Percentiles rank a stretch among this genome's conserved stretches.
Evolutionary conservation across 2,888 invertebrate species (phyloP).

Genomic region (Girardia tigrina): DNA sequence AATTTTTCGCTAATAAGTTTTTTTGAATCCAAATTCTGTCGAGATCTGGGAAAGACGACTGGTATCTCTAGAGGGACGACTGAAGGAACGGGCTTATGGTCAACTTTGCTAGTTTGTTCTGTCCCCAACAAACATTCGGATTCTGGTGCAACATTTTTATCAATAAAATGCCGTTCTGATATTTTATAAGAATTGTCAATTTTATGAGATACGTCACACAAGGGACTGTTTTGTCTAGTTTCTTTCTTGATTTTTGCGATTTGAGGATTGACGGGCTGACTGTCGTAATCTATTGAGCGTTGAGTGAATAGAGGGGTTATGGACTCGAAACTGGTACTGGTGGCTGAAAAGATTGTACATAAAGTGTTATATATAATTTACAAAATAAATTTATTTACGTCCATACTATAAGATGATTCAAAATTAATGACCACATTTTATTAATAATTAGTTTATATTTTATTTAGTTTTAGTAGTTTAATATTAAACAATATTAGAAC

Average conservation of each 20-base stretch:
- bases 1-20: background rate
- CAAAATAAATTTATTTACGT: too few species aligned
- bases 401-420: too few species aligned
- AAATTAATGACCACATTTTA: too few species aligned
- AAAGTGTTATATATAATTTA: too few species aligned
- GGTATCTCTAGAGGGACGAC: background rate
- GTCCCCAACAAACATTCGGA: background rate
- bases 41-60: background rate
- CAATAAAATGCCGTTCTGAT: background rate
- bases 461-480: too few species aligned
- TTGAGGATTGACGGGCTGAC: background rate
- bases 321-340: background rate
- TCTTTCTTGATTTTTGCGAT: background rate
- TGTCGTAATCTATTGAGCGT: slow-evolving; percentile 6
- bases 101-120: too few species aligned
- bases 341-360: background rate
- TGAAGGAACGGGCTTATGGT: background rate
- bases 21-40: background rate
- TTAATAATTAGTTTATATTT: too few species aligned
- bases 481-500: too few species aligned
- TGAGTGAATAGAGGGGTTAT: background rate
- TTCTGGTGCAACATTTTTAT: background rate
- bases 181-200: background rate
- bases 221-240: background rate
- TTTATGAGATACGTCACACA: background rate